These are phyloP conservation scores for Orientallactaga sibirica DNA, from an alignment of 2,797 vertebrate species.

Conservation along the genomic window DNA sequence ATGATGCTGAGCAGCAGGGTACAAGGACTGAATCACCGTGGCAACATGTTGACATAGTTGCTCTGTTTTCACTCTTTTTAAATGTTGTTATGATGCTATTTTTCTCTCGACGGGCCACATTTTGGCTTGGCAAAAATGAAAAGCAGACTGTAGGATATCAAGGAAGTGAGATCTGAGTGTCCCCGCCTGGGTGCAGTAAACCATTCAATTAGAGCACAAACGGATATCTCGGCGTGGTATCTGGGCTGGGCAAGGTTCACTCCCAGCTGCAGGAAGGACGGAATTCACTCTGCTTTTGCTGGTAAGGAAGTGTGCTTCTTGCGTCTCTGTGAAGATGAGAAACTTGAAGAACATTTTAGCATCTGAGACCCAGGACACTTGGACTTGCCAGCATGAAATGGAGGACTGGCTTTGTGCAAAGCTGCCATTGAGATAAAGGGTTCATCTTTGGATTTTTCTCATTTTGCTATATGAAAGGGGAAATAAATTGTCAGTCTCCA, in stretches of 20 bases:
- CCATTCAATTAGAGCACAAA: not conserved
- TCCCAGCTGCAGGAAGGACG: not conserved
- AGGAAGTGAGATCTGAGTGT: constrained; percentile 41
- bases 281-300: constrained; percentile 1
- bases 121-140: constrained; percentile 12
- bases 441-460: not conserved
- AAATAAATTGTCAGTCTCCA: not conserved
- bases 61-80: not conserved
- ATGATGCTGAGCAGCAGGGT: constrained; percentile 27
- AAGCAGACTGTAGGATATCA: constrained; percentile 22
- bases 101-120: constrained; percentile 26
- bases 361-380: not conserved
- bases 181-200: constrained; percentile 51
- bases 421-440: not conserved
- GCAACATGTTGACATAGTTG: not conserved
- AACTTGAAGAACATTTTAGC: not conserved
- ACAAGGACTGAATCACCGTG: not conserved
- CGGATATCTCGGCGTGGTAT: not conserved
- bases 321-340: constrained; percentile 58
- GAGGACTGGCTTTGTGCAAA: not conserved
- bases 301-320: constrained; percentile 73
- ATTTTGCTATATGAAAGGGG: not conserved
- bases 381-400: not conserved
- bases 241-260: not conserved
- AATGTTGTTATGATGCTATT: not conserved